Base-by-base conservation (phyloP, 2,113 vertebrate genomes). In the Oreochromis niloticus region DNA sequence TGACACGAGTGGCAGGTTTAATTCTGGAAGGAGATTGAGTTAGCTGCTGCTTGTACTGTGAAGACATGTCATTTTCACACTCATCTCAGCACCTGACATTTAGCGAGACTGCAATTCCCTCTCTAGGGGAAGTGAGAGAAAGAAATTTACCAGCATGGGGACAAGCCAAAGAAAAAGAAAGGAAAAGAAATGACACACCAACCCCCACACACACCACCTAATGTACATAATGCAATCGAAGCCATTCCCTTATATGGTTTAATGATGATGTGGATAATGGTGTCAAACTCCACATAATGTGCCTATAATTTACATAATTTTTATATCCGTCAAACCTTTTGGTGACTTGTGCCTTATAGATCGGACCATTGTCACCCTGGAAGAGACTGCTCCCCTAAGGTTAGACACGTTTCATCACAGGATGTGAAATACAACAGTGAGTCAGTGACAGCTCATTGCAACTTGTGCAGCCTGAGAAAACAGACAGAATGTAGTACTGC, bases 1-100 rank as follows among this genome's bases (percentile, higher is more conserved):
- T 43, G 78, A 71, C 48, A 36, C 87, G 92, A 94, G 39, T 93
- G 94, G 84, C 90, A 27, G 91, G 56, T 90, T 86, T 92, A 93
- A 87, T 91, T 91, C 39, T 90, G 83, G 90, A 78, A 46, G 52
- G 6, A 80, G 80, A 56, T 87, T 50, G 78, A 81, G 88, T 63
- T 63, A 80, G 86, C 36, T 63, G 68, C 61, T 78, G 41, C 19
- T 88, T 82, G 78, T 66, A 81, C 81, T 54, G 83, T 84, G 86
- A 68, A 81, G 87, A 92, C 85, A 52, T 84, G 86, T 85, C 87
- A 46, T 88, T 92, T 87, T 91, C 88, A 93, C 89, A 90, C 82
- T 82, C 36, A 75, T 93, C 89, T 34, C 46, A 84, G 66, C 12
- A 54, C 52, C 46, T 9, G 63, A 80, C 90, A 61, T 83, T 80